Conservation (phyloP, 1,140 invertebrate genomes). For the Branchinecta lindahli region DNA sequence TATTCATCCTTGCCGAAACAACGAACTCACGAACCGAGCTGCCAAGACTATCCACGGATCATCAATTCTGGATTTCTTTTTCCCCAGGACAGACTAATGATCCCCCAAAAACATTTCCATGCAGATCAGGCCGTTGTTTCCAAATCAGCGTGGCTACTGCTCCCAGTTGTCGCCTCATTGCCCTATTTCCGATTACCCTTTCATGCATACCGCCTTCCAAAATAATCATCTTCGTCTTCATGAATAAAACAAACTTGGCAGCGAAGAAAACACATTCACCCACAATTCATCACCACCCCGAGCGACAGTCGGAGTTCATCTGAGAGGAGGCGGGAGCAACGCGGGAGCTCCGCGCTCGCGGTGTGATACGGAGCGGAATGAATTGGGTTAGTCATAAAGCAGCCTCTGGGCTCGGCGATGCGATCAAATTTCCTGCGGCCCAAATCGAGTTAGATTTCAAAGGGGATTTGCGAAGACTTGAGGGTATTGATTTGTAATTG, state of each 20-base stretch:
- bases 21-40: too few relatives aligned
- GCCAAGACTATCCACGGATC: not conserved
- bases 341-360: not conserved
- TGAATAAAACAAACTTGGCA: not conserved
- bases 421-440: not conserved
- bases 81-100: not conserved
- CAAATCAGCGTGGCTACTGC: not conserved
- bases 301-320: not conserved
- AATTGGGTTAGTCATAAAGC: not conserved
- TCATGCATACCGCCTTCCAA: not conserved
- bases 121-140: constrained; percentile 1
- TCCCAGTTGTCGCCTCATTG: not conserved
- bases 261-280: not conserved
- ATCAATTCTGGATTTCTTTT: not conserved
- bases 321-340: not conserved
- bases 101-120: not conserved
- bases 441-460: constrained; percentile 6
- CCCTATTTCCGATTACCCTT: constrained; percentile 8
- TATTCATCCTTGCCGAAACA: too few relatives aligned
- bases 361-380: constrained; percentile 2
- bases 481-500: constrained; percentile 11
- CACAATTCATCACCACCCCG: not conserved
- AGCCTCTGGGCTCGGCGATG: not conserved
- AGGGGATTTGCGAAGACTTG: constrained; percentile 1
- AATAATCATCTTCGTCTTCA: constrained; percentile 2